Conservation (phyloP, 2,888 invertebrate genomes). For the Andricus curvator region DNA sequence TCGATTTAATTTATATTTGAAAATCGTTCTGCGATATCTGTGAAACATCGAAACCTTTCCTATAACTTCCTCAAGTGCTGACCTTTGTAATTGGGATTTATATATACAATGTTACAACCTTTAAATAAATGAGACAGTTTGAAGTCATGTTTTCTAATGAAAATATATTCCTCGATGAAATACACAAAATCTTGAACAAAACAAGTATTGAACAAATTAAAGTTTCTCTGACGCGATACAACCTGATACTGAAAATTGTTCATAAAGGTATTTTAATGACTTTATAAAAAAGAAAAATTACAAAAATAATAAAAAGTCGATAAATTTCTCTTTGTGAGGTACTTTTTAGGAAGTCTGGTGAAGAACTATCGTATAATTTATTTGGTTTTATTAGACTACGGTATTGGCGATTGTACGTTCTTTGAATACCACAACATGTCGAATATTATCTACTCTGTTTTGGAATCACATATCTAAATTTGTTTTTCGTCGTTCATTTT, state of each 20-base stretch:
- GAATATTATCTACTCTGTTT: slow-evolving; percentile 40
- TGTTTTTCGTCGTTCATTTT: slow-evolving; percentile 31
- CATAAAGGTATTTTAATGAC: background rate
- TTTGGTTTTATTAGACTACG: background rate
- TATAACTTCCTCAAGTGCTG: background rate
- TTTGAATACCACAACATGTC: background rate
- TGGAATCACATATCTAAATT: slow-evolving; percentile 45
- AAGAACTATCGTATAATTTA: background rate
- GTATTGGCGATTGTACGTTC: background rate
- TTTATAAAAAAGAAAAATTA: background rate
- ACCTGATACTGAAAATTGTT: background rate
- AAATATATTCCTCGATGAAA: slow-evolving; percentile 2
- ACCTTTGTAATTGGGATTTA: background rate
- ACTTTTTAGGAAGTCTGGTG: background rate
- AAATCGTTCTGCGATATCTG: background rate
- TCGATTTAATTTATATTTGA: background rate
- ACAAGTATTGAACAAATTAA: background rate
- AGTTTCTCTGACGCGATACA: background rate
- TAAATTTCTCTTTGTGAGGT: background rate
- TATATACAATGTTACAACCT: background rate
- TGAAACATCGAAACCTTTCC: background rate
- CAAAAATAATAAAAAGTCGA: background rate
- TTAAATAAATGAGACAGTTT: background rate
- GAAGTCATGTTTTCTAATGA: background rate
- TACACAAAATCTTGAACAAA: background rate